phyloP scores from a whole-genome alignment of 2,888 invertebrate species.

The Atethmia centrago region DNA sequence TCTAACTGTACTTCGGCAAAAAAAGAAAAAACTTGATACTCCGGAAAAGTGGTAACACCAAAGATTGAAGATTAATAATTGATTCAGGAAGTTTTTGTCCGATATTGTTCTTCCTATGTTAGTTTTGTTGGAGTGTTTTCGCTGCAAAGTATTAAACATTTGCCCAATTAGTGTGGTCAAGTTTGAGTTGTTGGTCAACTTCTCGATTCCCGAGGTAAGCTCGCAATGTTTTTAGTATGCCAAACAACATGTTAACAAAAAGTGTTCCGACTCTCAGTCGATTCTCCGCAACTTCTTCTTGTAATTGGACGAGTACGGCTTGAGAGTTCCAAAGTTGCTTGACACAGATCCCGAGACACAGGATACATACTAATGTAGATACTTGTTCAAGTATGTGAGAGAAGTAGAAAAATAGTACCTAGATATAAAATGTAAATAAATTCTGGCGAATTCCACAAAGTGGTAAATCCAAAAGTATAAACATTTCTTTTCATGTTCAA shows the following conservation, averaged over 20 bases:
- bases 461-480: not conserved
- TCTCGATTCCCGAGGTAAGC: conserved; percentile 12
- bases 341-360: conserved; percentile 75
- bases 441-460: no score
- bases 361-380: conserved; percentile 51
- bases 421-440: not conserved
- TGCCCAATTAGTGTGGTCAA: conserved; percentile 19
- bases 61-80: not conserved
- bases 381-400: conserved; percentile 9
- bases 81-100: no score
- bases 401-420: not conserved
- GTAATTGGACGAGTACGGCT: conserved; percentile 74
- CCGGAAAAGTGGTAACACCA: not conserved
- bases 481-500: not conserved
- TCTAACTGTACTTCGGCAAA: not conserved
- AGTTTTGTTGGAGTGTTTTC: no score
- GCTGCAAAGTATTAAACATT: not conserved
- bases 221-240: conserved; percentile 34
- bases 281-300: conserved; percentile 64
- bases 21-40: not conserved
- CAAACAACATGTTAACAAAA: conserved; percentile 47
- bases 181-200: not conserved
- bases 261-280: conserved; percentile 61
- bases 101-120: no score
- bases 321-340: conserved; percentile 74